Evolutionary conservation across 2,113 vertebrate species (phyloP).

Genomic region (Hystrix brachyura): DNA sequence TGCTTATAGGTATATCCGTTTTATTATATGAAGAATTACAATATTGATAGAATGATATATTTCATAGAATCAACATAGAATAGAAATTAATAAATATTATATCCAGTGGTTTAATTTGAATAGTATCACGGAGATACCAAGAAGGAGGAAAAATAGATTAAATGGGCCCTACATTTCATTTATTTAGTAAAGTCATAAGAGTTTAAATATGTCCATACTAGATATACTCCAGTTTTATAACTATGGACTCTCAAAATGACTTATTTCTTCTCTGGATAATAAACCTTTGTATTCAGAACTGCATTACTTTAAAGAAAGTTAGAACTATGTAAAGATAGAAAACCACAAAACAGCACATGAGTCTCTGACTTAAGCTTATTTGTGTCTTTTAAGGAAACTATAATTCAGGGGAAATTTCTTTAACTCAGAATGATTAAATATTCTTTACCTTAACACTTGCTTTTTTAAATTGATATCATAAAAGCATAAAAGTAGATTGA

Average conservation of each 20-base stretch:
- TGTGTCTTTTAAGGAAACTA: constrained; percentile 65
- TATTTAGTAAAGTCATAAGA: constrained; percentile 54
- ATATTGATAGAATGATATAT: background rate
- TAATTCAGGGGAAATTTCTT: constrained; percentile 70
- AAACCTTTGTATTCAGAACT: constrained; percentile 69
- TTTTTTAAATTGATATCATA: constrained; percentile 74
- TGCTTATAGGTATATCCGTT: background rate
- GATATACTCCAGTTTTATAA: constrained; percentile 60
- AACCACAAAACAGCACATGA: background rate
- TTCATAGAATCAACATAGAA: constrained; percentile 55
- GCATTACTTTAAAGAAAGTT: constrained; percentile 68
- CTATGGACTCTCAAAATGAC: constrained; percentile 53
- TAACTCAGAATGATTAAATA: constrained; percentile 73
- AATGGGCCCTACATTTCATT: constrained; percentile 31
- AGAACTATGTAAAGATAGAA: constrained; percentile 61
- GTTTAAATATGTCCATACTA: constrained; percentile 53
- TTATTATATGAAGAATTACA: constrained; percentile 38
- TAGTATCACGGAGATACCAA: constrained; percentile 7
- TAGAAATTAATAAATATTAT: constrained; percentile 61
- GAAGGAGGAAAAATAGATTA: constrained; percentile 33
- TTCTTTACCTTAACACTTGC: constrained; percentile 69
- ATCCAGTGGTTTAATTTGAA: constrained; percentile 24
- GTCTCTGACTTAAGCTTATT: constrained; percentile 51
- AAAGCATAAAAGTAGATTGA: constrained; percentile 80
- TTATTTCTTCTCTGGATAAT: constrained; percentile 67